Conservation (phyloP, 2,888 invertebrate genomes). For the Temnothorax unifasciatus region DNA sequence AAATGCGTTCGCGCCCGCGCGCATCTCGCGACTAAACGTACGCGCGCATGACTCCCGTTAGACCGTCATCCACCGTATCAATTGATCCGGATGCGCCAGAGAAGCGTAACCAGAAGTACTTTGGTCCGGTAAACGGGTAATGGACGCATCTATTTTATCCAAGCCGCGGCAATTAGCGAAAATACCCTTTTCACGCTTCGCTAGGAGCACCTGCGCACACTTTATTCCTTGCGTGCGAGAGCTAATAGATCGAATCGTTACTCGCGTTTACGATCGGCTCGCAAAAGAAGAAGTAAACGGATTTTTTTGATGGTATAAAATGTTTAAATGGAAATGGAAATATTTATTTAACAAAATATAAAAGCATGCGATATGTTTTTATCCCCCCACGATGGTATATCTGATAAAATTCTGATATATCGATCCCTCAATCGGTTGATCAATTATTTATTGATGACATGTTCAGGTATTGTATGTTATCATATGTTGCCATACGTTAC, state of each 20-base stretch:
- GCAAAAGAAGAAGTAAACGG: constrained; percentile 10
- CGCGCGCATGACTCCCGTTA: constrained; percentile 3
- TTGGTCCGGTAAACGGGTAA: constrained; percentile 32
- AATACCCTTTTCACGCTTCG: constrained; percentile 50
- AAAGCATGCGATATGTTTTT: constrained; percentile 29
- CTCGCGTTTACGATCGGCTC: constrained; percentile 56
- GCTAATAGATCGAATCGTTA: constrained; percentile 62
- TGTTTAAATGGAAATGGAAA: not conserved
- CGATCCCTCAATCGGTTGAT: not conserved
- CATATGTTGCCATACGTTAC: not conserved
- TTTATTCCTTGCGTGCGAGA: constrained; percentile 43
- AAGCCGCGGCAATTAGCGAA: constrained; percentile 56
- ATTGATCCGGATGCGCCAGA: constrained; percentile 28
- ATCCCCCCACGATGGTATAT: not conserved
- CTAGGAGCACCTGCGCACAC: constrained; percentile 64
- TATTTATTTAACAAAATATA: constrained; percentile 26
- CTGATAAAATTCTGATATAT: constrained; percentile 1
- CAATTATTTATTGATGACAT: constrained; percentile 14
- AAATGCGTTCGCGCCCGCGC: not conserved
- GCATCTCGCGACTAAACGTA: not conserved
- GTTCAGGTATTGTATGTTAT: not conserved
- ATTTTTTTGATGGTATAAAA: not conserved
- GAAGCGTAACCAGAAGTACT: constrained; percentile 23
- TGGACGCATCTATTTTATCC: constrained; percentile 49
- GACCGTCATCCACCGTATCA: constrained; percentile 18